Base-by-base conservation (phyloP, 2,113 vertebrate genomes). In the Recurvirostra avosetta region DNA sequence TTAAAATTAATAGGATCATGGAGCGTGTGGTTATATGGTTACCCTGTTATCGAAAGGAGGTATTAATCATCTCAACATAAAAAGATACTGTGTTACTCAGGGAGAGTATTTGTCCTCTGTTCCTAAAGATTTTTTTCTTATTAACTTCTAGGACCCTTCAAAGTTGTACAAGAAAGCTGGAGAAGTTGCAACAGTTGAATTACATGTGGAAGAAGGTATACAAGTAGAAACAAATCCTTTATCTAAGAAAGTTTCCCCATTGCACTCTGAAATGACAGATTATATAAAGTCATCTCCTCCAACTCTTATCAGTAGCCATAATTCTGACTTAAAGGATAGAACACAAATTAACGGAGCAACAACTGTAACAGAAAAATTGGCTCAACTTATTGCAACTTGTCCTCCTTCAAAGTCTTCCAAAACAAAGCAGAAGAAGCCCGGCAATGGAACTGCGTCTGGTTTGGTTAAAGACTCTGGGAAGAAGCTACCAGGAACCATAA, bases 361-460 rank as follows among this genome's bases (percentile, higher is more conserved):
- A 32, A 99, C 98, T 6, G 99, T 99, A 58, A 99, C 99, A 41
- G 99, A 99, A 91, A 99, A 99, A 96, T 97, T 99, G 96, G 99
- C 99, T 81, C 99, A 99, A 52, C 99, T 99, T 61, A 99, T 99
- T 94, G 99, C 99, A 62, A 99, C 99, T 76, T 99, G 99, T 95
- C 99, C 99, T 78, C 99, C 99, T 76, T 98, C 99, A 86, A 99
- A 99, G 98, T 99, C 98, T 98, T 98, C 99, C 97, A 99, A 99
- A 97, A 98, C 98, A 73, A 99, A 99, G 98, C 97, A 97, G 85
- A 98, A 98, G 96, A 98, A 98, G 94, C 97, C 97, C 2, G 96
- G 96, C 49, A 91, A 43, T 58, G 97, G 97, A 77, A 73, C 92
- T 32, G 50, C 83, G 1, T 87, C 98, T 49, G 97, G 96, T 82